These are phyloP conservation scores for Tarsius wallacei DNA, from an alignment of 2,797 vertebrate species.

Conservation along the genomic window DNA sequence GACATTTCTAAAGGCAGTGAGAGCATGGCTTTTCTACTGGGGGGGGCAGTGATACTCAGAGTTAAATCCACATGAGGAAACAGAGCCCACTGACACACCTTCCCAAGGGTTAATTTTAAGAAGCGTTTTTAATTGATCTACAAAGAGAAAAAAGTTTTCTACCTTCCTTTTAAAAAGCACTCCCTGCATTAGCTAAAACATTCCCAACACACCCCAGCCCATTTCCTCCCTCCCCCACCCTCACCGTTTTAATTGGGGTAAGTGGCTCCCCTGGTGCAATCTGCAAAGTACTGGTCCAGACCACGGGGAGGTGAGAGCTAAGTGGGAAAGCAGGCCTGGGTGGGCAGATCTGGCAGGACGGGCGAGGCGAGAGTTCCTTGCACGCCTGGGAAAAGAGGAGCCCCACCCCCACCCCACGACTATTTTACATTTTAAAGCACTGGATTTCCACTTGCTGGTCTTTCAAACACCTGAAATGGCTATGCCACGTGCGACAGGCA, in stretches of 20 bases:
- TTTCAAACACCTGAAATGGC: constrained; percentile 17
- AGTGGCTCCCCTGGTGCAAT: constrained; percentile 84
- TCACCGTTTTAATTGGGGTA: constrained; percentile 81
- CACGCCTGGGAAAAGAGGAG: neutral
- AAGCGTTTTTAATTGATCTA: constrained; percentile 82
- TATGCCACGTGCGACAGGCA: neutral
- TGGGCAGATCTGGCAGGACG: neutral
- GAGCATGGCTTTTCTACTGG: neutral
- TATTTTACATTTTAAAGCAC: neutral
- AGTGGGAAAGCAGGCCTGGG: constrained; percentile 15
- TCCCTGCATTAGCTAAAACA: constrained; percentile 82
- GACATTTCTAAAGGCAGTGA: constrained; percentile 49
- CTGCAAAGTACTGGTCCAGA: constrained; percentile 61
- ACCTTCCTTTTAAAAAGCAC: constrained; percentile 84
- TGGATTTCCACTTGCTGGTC: constrained; percentile 18
- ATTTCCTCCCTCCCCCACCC: constrained; percentile 73
- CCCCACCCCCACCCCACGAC: neutral
- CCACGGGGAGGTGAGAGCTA: neutral
- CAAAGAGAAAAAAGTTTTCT: constrained; percentile 76
- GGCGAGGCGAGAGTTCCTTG: neutral
- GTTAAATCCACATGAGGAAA: neutral
- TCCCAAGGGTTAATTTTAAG: constrained; percentile 74
- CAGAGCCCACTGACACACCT: constrained; percentile 11
- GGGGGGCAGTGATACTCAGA: neutral
- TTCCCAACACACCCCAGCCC: constrained; percentile 70